phyloP scores from a whole-genome alignment of 2,113 vertebrate genomes.

The Solea senegalensis region DNA sequence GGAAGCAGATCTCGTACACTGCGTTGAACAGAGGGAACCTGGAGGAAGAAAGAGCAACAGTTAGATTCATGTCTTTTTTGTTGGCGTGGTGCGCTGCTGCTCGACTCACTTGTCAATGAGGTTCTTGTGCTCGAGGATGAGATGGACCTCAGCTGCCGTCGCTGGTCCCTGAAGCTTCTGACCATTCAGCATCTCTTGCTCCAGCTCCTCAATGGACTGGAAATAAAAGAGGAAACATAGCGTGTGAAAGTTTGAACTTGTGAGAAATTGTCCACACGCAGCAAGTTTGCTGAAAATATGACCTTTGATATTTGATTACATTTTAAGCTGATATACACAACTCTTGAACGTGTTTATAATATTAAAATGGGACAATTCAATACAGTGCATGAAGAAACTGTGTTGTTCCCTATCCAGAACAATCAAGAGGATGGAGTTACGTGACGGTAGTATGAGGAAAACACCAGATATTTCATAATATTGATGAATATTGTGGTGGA shows the following conservation, averaged over 20 bases:
- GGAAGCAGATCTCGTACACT: constrained; percentile 92
- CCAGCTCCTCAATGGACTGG: constrained; percentile 93
- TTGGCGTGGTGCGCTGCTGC: neutral
- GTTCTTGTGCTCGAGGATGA: constrained; percentile 89
- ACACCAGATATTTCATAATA: too few species aligned
- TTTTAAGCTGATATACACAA: too few species aligned
- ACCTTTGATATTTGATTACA: too few species aligned
- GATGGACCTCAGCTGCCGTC: constrained; percentile 91
- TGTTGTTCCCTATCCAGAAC: too few species aligned
- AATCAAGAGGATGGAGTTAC: too few species aligned
- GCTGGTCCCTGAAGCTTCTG: constrained; percentile 97
- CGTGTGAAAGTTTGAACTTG: neutral
- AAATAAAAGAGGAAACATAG: constrained; percentile 12
- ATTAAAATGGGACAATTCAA: too few species aligned
- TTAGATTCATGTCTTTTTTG: neutral
- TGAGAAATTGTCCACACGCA: too few species aligned
- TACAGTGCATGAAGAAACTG: too few species aligned
- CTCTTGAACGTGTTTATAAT: too few species aligned
- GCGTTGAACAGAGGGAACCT: constrained; percentile 97
- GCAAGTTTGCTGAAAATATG: too few species aligned
- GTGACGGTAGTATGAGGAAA: too few species aligned
- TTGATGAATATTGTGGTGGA: too few species aligned
- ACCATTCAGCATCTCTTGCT: constrained; percentile 96
- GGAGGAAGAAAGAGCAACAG: constrained; percentile 7
- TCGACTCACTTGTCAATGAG: constrained; percentile 87